phyloP scores from a whole-genome alignment of 2,888 invertebrate genomes.

The Lasioglossum pauxillum region DNA sequence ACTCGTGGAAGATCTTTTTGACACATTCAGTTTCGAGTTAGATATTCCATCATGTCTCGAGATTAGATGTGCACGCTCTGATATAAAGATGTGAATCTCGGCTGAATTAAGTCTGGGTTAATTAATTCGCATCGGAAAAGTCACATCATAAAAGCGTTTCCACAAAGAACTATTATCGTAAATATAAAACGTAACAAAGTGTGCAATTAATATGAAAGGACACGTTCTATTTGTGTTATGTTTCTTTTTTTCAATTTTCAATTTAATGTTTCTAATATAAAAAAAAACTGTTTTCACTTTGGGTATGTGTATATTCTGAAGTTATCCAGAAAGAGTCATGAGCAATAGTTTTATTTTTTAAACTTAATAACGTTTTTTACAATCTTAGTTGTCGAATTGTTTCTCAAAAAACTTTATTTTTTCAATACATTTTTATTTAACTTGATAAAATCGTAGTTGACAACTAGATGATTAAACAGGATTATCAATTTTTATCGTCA shows the following conservation, averaged over 20 bases:
- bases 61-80: not conserved
- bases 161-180: not conserved
- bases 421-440: no score
- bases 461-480: no score
- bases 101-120: not conserved
- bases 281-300: not conserved
- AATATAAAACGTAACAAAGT: not conserved
- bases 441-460: no score
- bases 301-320: not conserved
- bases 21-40: not conserved
- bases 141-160: not conserved
- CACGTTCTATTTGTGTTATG: not conserved
- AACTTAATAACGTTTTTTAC: not conserved
- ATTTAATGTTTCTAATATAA: not conserved
- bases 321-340: not conserved
- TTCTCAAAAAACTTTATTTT: not conserved
- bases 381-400: not conserved
- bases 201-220: not conserved
- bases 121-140: not conserved
- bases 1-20: not conserved
- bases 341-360: not conserved
- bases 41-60: not conserved
- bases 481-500: not conserved
- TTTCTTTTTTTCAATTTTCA: not conserved
- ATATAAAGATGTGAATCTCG: not conserved